Conservation (phyloP, 2,888 invertebrate species). For the Drosophila eohydei region DNA sequence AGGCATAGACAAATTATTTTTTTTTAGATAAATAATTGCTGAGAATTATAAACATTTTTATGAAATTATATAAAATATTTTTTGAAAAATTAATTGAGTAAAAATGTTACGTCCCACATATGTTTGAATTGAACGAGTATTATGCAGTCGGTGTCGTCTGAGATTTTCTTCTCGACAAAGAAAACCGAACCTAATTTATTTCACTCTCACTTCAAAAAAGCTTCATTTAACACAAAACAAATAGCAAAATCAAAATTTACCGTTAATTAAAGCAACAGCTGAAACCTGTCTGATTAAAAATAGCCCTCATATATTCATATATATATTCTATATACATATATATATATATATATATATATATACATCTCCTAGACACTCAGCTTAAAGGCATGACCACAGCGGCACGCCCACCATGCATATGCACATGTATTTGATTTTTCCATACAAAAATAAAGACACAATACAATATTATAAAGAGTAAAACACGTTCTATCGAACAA, state of each 20-base stretch:
- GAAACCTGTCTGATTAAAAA: background rate
- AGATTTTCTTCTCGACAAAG: background rate
- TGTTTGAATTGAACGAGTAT: background rate
- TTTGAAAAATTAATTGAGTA: too few relatives aligned
- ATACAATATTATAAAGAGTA: background rate
- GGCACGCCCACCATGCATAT: conserved; percentile 2
- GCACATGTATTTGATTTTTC: background rate
- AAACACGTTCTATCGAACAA: conserved; percentile 60
- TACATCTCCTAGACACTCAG: background rate
- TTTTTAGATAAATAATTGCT: background rate
- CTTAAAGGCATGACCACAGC: background rate
- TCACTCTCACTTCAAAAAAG: background rate
- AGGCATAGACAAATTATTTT: too few relatives aligned
- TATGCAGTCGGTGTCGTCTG: background rate
- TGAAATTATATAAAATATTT: background rate
- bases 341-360: background rate
- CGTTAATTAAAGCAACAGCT: background rate
- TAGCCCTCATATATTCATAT: background rate
- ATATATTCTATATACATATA: background rate
- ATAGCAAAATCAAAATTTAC: background rate
- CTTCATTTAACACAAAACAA: background rate
- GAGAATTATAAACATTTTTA: background rate
- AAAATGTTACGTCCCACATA: too few relatives aligned
- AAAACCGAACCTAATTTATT: background rate
- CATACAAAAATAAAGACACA: background rate